Conservation (phyloP, 1,140 invertebrate species). For the Sitophilus oryzae region DNA sequence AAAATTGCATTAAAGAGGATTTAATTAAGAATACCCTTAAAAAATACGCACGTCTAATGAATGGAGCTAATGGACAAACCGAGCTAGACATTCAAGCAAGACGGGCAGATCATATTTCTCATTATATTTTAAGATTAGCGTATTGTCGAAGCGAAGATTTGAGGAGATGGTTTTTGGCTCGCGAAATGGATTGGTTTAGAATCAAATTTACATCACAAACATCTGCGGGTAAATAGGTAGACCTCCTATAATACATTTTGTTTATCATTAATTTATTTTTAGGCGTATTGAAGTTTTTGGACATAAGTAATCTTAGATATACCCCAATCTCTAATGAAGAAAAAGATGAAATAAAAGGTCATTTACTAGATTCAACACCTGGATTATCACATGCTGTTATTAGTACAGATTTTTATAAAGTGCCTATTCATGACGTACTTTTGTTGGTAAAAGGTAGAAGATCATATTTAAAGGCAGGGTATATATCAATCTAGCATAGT, state of each 20-base stretch:
- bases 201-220: constrained; percentile 68
- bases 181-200: constrained; percentile 88
- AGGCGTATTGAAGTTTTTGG: constrained; percentile 61
- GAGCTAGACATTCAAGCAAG: constrained; percentile 60
- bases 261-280: constrained; percentile 5
- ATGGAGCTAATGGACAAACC: constrained; percentile 33
- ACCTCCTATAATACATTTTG: background rate
- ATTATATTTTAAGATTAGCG: constrained; percentile 87
- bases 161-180: constrained; percentile 78
- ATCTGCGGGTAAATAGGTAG: constrained; percentile 46
- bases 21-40: constrained; percentile 65
- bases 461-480: constrained; percentile 75
- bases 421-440: constrained; percentile 80
- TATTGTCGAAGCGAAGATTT: constrained; percentile 85
- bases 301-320: constrained; percentile 53
- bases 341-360: constrained; percentile 48
- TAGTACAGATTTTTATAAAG: constrained; percentile 71
- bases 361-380: constrained; percentile 26
- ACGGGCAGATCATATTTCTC: constrained; percentile 80
- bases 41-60: constrained; percentile 44
- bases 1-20: constrained; percentile 59
- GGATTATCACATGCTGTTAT: constrained; percentile 50
- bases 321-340: constrained; percentile 60
- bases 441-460: constrained; percentile 75
- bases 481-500: background rate